A percentile compares a stretch with the other conserved stretches of the same genome.
Conservation (phyloP, 1,140 invertebrate species). For the Neocloeon triangulifer region DNA sequence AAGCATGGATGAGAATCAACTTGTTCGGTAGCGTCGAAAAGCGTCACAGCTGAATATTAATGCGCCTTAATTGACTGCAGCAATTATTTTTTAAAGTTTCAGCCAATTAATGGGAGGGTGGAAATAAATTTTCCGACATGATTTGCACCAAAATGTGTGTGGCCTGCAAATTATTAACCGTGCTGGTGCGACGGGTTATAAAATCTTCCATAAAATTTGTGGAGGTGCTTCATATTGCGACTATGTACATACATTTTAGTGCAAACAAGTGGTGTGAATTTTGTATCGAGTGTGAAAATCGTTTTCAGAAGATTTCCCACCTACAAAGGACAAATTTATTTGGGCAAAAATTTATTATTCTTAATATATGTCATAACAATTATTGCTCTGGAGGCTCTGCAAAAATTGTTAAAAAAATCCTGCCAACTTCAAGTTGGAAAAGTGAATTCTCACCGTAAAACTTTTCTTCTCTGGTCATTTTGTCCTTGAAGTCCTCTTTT, state of each 20-base stretch:
- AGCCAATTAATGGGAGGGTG: no score
- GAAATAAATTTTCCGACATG: no score
- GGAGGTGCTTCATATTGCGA: not conserved
- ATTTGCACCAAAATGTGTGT: not conserved
- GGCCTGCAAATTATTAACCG: not conserved
- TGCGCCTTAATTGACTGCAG: no score
- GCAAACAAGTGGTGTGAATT: not conserved
- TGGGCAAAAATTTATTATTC: not conserved
- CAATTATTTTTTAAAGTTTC: no score
- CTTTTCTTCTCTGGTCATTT: slow-evolving; percentile 30
- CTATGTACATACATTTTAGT: slow-evolving; percentile 1
- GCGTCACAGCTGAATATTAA: no score
- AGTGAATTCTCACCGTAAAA: no score
- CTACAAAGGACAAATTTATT: no score
- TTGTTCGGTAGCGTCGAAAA: no score
- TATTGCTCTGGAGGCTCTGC: not conserved
- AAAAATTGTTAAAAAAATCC: no score
- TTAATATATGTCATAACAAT: not conserved
- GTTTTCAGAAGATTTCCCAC: not conserved
- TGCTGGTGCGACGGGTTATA: no score
- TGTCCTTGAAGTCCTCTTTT: slow-evolving; percentile 17
- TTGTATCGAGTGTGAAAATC: not conserved
- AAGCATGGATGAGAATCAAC: slow-evolving; percentile 17
- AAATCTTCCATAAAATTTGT: no score
- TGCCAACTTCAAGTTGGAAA: no score